phyloP scores from a whole-genome alignment of 2,113 vertebrate genomes.

The Chelonoidis abingdonii region DNA sequence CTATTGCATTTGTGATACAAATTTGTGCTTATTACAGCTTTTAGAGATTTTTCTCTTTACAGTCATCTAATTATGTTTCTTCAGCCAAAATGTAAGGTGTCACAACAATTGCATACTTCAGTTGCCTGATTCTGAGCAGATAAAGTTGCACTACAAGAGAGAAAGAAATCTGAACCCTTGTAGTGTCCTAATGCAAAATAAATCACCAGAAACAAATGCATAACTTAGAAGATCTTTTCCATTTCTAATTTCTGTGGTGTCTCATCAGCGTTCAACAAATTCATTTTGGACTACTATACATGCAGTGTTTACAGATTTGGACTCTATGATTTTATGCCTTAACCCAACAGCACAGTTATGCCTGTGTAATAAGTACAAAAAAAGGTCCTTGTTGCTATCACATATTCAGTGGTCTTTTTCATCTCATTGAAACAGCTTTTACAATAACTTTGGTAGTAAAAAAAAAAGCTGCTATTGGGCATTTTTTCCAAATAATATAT shows the following conservation, averaged over 20 bases:
- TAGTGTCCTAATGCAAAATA: constrained; percentile 44
- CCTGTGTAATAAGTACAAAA: neutral
- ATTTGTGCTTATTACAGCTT: rapidly evolving
- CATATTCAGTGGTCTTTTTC: neutral
- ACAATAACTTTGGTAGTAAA: rapidly evolving
- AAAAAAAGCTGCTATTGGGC: neutral
- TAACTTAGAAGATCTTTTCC: constrained; percentile 10
- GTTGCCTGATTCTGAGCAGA: no score
- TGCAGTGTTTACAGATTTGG: no score
- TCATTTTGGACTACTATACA: no score
- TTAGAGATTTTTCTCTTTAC: rapidly evolving
- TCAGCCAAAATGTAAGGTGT: rapidly evolving
- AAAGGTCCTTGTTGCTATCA: rapidly evolving
- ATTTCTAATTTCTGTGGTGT: rapidly evolving
- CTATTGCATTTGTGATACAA: rapidly evolving
- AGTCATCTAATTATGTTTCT: rapidly evolving
- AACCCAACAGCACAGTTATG: neutral
- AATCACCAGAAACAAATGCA: neutral
- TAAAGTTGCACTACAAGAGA: no score
- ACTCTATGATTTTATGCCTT: no score
- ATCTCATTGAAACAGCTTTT: rapidly evolving
- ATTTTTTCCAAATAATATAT: neutral
- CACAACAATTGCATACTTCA: no score
- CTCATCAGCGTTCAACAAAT: rapidly evolving
- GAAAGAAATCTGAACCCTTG: neutral